Percentiles rank a stretch among this genome's conserved stretches.
Evolutionary conservation across 2,888 invertebrate genomes (phyloP).

Genomic region (Drosophila mimica): DNA sequence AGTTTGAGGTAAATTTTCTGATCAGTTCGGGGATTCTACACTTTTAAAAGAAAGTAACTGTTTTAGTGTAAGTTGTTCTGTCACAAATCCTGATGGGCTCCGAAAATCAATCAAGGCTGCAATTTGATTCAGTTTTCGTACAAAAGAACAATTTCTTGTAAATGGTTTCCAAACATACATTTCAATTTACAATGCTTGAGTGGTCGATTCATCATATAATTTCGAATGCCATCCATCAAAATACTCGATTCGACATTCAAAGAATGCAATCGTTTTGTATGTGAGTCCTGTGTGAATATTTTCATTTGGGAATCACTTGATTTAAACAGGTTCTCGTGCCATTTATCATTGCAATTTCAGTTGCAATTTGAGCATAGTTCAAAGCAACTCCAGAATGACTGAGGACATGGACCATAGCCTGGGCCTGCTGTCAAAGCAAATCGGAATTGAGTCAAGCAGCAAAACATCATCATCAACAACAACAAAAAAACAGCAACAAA

Average conservation of each 20-base stretch:
- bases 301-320: constrained; percentile 44
- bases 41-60: background rate
- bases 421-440: constrained; percentile 71
- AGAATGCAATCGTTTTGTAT: constrained; percentile 10
- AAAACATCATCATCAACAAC: constrained; percentile 3
- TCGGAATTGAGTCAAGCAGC: constrained; percentile 38
- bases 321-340: constrained; percentile 35
- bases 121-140: constrained; percentile 12
- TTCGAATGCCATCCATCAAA: constrained; percentile 53
- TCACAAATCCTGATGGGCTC: constrained; percentile 8
- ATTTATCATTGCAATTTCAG: constrained; percentile 54
- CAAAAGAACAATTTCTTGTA: constrained; percentile 15
- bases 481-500: constrained; percentile 1
- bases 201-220: constrained; percentile 50
- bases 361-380: constrained; percentile 30
- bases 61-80: background rate
- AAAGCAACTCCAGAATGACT: constrained; percentile 20
- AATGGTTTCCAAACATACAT: constrained; percentile 23
- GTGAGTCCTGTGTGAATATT: constrained; percentile 10
- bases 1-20: background rate
- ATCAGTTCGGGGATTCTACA: background rate
- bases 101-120: constrained; percentile 14
- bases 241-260: constrained; percentile 30
- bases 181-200: constrained; percentile 44
- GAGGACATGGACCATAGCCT: constrained; percentile 32